These are phyloP conservation scores for Oncorhynchus gorbuscha DNA, from an alignment of 2,113 vertebrate genomes.

Conservation along the genomic window DNA sequence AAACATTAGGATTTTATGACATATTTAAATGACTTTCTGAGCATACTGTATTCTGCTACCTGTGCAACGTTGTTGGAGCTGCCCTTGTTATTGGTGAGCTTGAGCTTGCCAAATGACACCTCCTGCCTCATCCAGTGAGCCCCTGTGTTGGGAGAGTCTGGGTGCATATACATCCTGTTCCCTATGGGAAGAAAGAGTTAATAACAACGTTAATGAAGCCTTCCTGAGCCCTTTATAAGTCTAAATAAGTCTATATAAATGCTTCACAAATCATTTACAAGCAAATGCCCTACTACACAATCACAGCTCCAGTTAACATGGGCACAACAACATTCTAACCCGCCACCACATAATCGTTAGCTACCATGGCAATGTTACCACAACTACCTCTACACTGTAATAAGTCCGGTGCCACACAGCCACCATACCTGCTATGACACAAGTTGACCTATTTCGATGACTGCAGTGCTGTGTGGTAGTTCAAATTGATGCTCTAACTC, in stretches of 20 bases:
- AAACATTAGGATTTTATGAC: background rate
- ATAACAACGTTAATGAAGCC: background rate
- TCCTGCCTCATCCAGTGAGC: conserved; percentile 98
- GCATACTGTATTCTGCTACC: conserved; percentile 61
- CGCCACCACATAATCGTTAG: conserved; percentile 36
- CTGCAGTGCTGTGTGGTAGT: conserved; percentile 19
- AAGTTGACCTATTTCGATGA: conserved; percentile 28
- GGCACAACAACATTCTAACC: background rate
- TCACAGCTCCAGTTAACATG: too few species aligned
- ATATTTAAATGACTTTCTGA: too few species aligned
- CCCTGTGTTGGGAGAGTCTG: conserved; percentile 94
- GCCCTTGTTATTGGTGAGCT: conserved; percentile 98
- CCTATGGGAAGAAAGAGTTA: conserved; percentile 65
- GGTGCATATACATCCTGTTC: conserved; percentile 90
- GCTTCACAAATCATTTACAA: too few species aligned
- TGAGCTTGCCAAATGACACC: conserved; percentile 94
- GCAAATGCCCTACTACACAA: too few species aligned
- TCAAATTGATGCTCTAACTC: conserved; percentile 49
- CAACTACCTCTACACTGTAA: conserved; percentile 50
- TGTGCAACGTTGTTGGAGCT: conserved; percentile 87
- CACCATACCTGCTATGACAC: background rate
- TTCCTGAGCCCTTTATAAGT: too few species aligned
- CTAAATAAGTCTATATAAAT: too few species aligned
- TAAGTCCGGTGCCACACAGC: conserved; percentile 33
- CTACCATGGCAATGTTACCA: conserved; percentile 32